A percentile compares a stretch with the other conserved stretches of the same genome.
Evolutionary conservation across 2,113 vertebrate species (phyloP).

Genomic region (Smithornis capensis): DNA sequence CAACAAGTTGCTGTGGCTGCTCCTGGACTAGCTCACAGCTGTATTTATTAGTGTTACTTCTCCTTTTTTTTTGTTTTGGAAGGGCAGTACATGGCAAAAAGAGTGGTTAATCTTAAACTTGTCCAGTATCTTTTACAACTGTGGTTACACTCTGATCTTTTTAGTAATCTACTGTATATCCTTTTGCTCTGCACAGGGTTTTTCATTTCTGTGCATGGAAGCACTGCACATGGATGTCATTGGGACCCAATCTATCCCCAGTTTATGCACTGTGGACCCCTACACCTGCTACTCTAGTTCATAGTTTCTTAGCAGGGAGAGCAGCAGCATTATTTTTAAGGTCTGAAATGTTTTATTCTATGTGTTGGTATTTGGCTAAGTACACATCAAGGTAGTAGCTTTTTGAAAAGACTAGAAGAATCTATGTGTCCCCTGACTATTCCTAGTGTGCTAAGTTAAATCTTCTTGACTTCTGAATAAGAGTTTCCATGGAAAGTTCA

Average conservation of each 20-base stretch:
- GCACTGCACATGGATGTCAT: not conserved
- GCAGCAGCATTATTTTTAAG: not conserved
- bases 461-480: not conserved
- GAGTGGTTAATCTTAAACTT: not conserved
- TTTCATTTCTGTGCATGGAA: not conserved
- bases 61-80: not conserved
- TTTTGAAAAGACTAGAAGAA: not conserved
- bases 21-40: not conserved
- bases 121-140: not conserved
- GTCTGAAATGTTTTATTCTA: not conserved
- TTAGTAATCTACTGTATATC: not conserved
- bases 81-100: not conserved
- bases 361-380: not conserved
- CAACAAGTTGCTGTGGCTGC: not conserved
- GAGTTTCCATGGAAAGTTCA: not conserved
- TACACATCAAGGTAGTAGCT: not conserved
- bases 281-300: not conserved
- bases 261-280: not conserved
- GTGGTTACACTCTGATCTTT: not conserved
- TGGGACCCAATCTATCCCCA: not conserved
- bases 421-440: not conserved
- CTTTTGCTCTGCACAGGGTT: not conserved
- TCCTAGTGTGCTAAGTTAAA: not conserved
- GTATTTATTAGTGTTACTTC: not conserved
- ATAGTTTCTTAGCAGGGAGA: not conserved